Conservation (phyloP, 2,888 invertebrate species). For the Nowickia ferox region DNA sequence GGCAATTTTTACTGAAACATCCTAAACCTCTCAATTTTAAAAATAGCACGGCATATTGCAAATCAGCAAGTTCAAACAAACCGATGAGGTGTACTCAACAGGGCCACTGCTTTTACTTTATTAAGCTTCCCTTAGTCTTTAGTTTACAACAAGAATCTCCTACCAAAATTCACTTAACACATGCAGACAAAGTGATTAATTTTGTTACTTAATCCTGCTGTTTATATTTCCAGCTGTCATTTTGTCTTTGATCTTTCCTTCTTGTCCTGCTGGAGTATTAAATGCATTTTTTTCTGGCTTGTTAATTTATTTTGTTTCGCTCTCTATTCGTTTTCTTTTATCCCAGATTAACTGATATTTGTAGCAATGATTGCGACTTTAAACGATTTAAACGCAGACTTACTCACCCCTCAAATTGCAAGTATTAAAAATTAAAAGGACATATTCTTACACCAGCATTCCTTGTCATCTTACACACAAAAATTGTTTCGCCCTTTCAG, state of each 20-base stretch:
- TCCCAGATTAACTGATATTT: slow-evolving; percentile 66
- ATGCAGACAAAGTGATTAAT: slow-evolving; percentile 42
- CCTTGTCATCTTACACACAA: neutral
- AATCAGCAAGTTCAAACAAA: too few species aligned
- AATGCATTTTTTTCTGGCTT: neutral
- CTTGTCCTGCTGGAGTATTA: neutral
- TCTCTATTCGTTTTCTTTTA: slow-evolving; percentile 45
- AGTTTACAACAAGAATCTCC: slow-evolving; percentile 8
- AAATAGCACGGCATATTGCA: too few species aligned
- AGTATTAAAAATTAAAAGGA: slow-evolving; percentile 38
- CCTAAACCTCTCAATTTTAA: too few species aligned
- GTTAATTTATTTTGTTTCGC: neutral
- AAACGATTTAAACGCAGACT: slow-evolving; percentile 54
- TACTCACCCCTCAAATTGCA: slow-evolving; percentile 48
- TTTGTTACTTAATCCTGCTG: slow-evolving; percentile 20
- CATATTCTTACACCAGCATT: slow-evolving; percentile 29
- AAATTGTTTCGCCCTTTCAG: slow-evolving; percentile 3
- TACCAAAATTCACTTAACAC: slow-evolving; percentile 1
- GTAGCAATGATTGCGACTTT: slow-evolving; percentile 62
- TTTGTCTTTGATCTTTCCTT: slow-evolving; percentile 58
- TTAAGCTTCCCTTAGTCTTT: neutral
- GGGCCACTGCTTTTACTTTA: too few species aligned
- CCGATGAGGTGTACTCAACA: too few species aligned
- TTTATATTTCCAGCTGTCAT: slow-evolving; percentile 29
- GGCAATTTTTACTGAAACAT: too few species aligned